Conservation (phyloP, 2,113 vertebrate genomes). For the Leptosomus discolor region DNA sequence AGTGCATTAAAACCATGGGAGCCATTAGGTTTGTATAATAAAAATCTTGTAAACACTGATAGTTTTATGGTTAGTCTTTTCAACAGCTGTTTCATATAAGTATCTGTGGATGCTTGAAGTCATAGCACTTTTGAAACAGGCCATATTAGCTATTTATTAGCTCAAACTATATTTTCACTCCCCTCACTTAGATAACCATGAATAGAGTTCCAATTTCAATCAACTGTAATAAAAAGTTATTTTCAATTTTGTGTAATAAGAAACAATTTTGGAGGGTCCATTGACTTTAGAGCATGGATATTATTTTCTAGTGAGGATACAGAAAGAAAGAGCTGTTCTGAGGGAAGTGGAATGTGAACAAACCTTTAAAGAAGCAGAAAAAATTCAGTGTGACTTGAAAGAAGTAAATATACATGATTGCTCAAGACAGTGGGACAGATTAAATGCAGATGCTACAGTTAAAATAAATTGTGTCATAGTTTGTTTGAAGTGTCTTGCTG, state of each 20-base stretch:
- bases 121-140: not conserved
- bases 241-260: not conserved
- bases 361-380: not conserved
- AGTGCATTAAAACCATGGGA: constrained; percentile 14
- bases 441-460: not conserved
- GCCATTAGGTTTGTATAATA: constrained; percentile 8
- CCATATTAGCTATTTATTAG: not conserved
- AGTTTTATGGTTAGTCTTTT: constrained; percentile 31
- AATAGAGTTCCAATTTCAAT: not conserved
- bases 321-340: not conserved
- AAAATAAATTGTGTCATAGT: not conserved
- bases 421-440: not conserved
- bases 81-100: not conserved
- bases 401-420: not conserved
- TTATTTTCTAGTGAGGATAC: not conserved
- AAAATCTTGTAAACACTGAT: constrained; percentile 52
- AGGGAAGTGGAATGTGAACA: not conserved
- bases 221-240: not conserved
- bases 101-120: not conserved
- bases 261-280: not conserved
- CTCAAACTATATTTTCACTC: not conserved
- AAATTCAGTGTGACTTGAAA: not conserved
- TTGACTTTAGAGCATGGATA: not conserved
- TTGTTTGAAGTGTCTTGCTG: not conserved
- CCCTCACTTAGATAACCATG: not conserved